These are phyloP conservation scores for Drosophila equinoxialis DNA, from an alignment of 1,140 invertebrate species.

Conservation along the genomic window DNA sequence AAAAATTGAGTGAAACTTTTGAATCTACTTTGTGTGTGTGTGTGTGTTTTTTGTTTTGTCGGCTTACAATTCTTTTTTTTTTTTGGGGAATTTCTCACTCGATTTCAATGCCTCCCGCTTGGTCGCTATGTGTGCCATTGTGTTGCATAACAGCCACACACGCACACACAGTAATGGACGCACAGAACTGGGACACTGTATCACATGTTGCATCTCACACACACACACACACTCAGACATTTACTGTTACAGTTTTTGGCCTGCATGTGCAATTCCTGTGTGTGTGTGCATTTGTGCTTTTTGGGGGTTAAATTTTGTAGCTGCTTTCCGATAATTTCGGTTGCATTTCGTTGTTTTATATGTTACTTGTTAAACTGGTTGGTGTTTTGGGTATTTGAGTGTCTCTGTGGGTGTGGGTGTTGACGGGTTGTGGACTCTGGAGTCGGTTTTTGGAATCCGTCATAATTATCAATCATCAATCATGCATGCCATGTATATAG, in stretches of 20 bases:
- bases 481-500: slow-evolving; percentile 34
- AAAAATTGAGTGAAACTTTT: slow-evolving; percentile 25
- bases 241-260: slow-evolving; percentile 12
- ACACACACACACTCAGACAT: not conserved
- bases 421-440: too few species aligned
- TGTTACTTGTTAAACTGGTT: slow-evolving; percentile 17
- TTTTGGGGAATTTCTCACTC: slow-evolving; percentile 1
- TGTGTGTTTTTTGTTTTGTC: not conserved
- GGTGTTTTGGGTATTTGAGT: not conserved
- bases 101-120: slow-evolving; percentile 37
- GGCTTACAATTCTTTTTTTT: slow-evolving; percentile 1
- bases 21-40: not conserved
- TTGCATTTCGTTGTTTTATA: slow-evolving; percentile 34
- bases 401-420: not conserved
- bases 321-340: slow-evolving; percentile 38
- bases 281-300: slow-evolving; percentile 9
- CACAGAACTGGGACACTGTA: slow-evolving; percentile 74
- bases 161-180: slow-evolving; percentile 59
- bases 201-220: slow-evolving; percentile 75
- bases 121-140: slow-evolving; percentile 74
- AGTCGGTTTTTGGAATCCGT: not conserved
- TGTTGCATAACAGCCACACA: slow-evolving; percentile 69
- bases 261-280: slow-evolving; percentile 5
- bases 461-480: slow-evolving; percentile 62
- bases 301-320: slow-evolving; percentile 64